Percentiles rank a stretch among this genome's conserved stretches.
phyloP scores from a whole-genome alignment of 2,888 invertebrate genomes.

The Drosophila flavopinicola region DNA sequence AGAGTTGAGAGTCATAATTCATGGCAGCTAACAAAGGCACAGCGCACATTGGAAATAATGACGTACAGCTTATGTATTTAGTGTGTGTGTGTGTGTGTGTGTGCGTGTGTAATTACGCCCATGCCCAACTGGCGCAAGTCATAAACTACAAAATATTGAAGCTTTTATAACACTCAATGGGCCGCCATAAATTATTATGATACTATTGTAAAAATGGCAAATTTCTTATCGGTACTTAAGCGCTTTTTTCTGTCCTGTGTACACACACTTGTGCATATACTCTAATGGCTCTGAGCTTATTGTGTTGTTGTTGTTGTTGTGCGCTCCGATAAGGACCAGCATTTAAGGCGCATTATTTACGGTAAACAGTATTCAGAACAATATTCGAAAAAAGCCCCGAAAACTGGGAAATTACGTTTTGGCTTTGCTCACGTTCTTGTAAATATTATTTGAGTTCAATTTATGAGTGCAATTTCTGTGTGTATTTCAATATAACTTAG shows the following conservation, averaged over 20 bases:
- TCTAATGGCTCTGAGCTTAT: slow-evolving; percentile 24
- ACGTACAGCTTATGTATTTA: slow-evolving; percentile 63
- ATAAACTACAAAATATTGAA: slow-evolving; percentile 82
- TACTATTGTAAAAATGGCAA: slow-evolving; percentile 81
- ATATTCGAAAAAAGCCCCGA: neutral
- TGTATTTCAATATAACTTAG: neutral
- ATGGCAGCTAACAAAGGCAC: slow-evolving; percentile 66
- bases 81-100: slow-evolving; percentile 17
- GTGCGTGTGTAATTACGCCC: slow-evolving; percentile 76
- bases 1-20: slow-evolving; percentile 69
- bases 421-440: neutral
- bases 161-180: slow-evolving; percentile 82
- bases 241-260: slow-evolving; percentile 54
- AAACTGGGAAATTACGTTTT: neutral
- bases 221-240: slow-evolving; percentile 81
- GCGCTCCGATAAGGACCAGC: slow-evolving; percentile 35
- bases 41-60: slow-evolving; percentile 64
- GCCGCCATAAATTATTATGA: slow-evolving; percentile 81
- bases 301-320: slow-evolving; percentile 7
- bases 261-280: slow-evolving; percentile 1
- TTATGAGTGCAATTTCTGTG: neutral
- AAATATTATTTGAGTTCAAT: neutral
- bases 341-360: slow-evolving; percentile 31
- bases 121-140: slow-evolving; percentile 74
- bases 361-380: slow-evolving; percentile 1